phyloP scores from a whole-genome alignment of 2,888 invertebrate species.

The Piscicola geometra region DNA sequence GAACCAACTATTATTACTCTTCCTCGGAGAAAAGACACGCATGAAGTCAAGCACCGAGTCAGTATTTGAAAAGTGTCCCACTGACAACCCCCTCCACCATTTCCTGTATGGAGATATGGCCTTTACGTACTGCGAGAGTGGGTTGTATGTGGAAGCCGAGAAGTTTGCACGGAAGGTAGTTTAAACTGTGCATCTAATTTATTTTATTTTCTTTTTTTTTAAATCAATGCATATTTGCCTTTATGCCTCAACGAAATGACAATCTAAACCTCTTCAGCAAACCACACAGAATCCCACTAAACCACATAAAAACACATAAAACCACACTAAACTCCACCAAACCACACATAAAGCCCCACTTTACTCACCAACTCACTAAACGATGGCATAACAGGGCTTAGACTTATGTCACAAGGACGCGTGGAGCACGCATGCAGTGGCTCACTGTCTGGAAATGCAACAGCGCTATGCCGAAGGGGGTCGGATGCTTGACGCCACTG shows the following conservation, averaged over 20 bases:
- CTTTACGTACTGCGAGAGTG: not conserved
- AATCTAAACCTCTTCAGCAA: too few species aligned
- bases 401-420: not conserved
- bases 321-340: too few species aligned
- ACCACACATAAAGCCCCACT: too few species aligned
- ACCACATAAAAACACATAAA: too few species aligned
- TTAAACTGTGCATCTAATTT: too few species aligned
- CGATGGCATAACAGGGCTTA: not conserved
- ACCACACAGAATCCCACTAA: too few species aligned
- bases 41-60: not conserved
- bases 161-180: not conserved
- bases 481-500: not conserved
- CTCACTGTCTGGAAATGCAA: not conserved
- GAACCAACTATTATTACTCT: not conserved
- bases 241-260: too few species aligned
- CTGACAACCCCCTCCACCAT: not conserved
- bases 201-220: not conserved
- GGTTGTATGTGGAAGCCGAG: not conserved
- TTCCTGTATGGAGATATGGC: slow-evolving; percentile 8
- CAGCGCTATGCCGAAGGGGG: not conserved
- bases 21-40: not conserved
- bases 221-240: too few species aligned
- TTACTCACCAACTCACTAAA: too few species aligned
- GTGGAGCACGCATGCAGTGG: not conserved
- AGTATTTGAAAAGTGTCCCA: not conserved